Base-by-base conservation (phyloP, 2,888 invertebrate species). In the Protophormia terraenovae region DNA sequence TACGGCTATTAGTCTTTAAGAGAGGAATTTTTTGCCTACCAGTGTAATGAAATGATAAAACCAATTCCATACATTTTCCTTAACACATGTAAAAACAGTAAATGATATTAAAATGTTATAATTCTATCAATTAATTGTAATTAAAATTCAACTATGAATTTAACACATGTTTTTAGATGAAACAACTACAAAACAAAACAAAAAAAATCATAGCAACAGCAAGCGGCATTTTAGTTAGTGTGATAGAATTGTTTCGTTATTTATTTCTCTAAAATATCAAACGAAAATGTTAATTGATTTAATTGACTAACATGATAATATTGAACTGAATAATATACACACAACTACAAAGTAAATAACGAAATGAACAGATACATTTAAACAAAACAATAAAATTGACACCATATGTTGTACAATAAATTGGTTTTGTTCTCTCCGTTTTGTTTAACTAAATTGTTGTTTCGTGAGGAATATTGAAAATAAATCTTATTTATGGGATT, bases 241-340 rank as follows among this genome's bases (percentile, higher is more conserved):
- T 19, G 41, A 41, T 14, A 45, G 8, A 58, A 45, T 45, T 16
- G 10, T 62, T 62, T 47, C 45, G n/a, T 47, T 62, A 73, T 47
- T 47, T 47, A 47, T 62, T 19, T 19, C 7, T 16, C 14, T 1
- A 50, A 69, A 60, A n/a, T 53, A 55, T 78, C 27, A 45, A 55
- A 55, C 35, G 29, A 72, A 77, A 73, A 73, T 81, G 81, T 84
- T 81, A 78, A 85, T 78, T 85, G 77, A 81, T 85, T 69, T 78
- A 78, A 85, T 85, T 81, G 81, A 53, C 35, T 67, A 73, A 69
- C 62, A 62, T 53, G 60, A 73, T 64, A 78, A 73, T 60, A 81
- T 81, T 80, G 55, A 60, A 66, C 19, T n/a, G n/a, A 64, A 38
- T 24, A 38, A 55, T n/a, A n/a, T n/a, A n/a, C n/a, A n/a, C n/a